A percentile compares a stretch with the other conserved stretches of the same genome.
These are phyloP conservation scores for Ceratina australensis DNA, from an alignment of 1,140 invertebrate genomes.

Conservation along the genomic window DNA sequence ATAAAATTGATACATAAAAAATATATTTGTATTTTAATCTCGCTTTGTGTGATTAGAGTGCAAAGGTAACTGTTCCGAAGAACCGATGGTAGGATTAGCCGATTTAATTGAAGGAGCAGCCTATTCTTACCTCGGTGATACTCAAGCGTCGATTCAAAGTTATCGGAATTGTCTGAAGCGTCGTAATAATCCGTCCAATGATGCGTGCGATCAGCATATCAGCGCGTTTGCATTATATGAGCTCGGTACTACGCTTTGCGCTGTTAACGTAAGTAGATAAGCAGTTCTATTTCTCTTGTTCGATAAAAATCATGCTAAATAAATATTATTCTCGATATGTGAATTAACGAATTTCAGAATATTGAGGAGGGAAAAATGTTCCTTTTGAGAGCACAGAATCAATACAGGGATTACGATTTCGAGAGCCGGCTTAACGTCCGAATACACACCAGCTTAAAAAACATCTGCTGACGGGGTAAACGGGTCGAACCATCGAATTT, in stretches of 20 bases:
- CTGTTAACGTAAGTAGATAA: slow-evolving; percentile 76
- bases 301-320: background rate
- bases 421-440: slow-evolving; percentile 84
- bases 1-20: slow-evolving; percentile 5
- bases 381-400: slow-evolving; percentile 78
- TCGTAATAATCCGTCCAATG: slow-evolving; percentile 67
- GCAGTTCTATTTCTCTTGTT: background rate
- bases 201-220: slow-evolving; percentile 82
- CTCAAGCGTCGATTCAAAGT: slow-evolving; percentile 78
- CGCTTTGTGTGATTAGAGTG: slow-evolving; percentile 69
- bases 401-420: slow-evolving; percentile 85
- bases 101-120: slow-evolving; percentile 80
- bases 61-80: slow-evolving; percentile 69
- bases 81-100: slow-evolving; percentile 81
- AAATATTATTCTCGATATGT: background rate
- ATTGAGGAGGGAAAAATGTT: slow-evolving; percentile 79
- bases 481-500: slow-evolving; percentile 2
- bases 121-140: slow-evolving; percentile 76
- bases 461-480: slow-evolving; percentile 45
- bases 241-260: slow-evolving; percentile 81
- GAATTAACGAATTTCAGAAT: slow-evolving; percentile 74
- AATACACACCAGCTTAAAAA: slow-evolving; percentile 82
- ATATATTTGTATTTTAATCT: background rate
- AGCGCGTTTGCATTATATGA: slow-evolving; percentile 86
- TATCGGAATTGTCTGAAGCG: slow-evolving; percentile 79